These are phyloP conservation scores for Corapipo altera DNA, from an alignment of 2,113 vertebrate genomes.

Conservation along the genomic window DNA sequence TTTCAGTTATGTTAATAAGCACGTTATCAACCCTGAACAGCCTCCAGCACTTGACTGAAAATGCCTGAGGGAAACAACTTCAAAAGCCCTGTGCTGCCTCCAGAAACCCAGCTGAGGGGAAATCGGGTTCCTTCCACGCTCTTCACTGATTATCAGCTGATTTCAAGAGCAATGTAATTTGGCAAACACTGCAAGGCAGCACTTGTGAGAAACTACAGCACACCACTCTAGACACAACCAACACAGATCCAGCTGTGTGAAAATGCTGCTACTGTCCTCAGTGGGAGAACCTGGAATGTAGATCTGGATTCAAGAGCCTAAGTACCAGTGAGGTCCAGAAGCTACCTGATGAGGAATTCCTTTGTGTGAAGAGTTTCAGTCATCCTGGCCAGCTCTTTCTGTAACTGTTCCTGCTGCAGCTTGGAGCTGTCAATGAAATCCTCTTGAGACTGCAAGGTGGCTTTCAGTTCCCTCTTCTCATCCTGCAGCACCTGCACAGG, in stretches of 20 bases:
- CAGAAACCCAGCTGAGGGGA: not conserved
- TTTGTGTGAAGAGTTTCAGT: slow-evolving; percentile 70
- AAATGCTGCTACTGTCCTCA: not conserved
- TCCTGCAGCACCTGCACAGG: slow-evolving; percentile 75
- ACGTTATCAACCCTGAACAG: not conserved
- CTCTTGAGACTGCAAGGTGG: slow-evolving; percentile 78
- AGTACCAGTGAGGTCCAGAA: not conserved
- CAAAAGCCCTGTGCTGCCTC: not conserved
- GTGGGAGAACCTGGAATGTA: not conserved
- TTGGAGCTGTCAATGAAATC: slow-evolving; percentile 72
- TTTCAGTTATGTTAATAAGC: not conserved
- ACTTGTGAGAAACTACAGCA: not conserved
- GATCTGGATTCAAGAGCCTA: not conserved
- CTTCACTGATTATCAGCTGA: not conserved
- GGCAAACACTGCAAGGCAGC: not conserved
- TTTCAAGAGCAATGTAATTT: not conserved
- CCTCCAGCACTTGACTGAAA: not conserved
- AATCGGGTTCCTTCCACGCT: not conserved
- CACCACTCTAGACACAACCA: not conserved
- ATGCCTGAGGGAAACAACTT: not conserved
- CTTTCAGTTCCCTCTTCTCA: slow-evolving; percentile 79
- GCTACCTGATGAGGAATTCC: slow-evolving; percentile 81
- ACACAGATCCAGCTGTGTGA: not conserved
- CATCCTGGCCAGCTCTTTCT: slow-evolving; percentile 72
- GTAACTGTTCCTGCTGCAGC: slow-evolving; percentile 76